Percentiles rank a stretch among this genome's conserved stretches.
phyloP scores from a whole-genome alignment of 1,140 invertebrate species.

The Drosophila sproati region DNA sequence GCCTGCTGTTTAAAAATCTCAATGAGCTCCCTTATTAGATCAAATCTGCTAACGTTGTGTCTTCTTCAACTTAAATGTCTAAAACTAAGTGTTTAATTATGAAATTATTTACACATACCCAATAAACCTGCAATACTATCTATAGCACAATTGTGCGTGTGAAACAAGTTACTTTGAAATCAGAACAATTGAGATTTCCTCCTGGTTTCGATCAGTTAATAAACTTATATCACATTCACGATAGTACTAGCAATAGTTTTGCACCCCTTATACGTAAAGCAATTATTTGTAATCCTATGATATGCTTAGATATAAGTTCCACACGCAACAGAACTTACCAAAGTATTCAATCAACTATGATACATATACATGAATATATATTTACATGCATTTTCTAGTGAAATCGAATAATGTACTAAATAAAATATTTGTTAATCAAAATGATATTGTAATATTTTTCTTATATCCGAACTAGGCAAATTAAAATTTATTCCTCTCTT shows the following conservation, averaged over 20 bases:
- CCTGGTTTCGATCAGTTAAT: neutral
- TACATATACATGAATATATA: slow-evolving; percentile 68
- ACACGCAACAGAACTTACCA: slow-evolving; percentile 58
- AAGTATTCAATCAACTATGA: slow-evolving; percentile 68
- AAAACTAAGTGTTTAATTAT: slow-evolving; percentile 41
- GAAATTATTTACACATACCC: slow-evolving; percentile 43
- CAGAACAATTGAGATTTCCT: neutral
- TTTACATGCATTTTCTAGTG: slow-evolving; percentile 83
- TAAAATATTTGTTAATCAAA: slow-evolving; percentile 49
- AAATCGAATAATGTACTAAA: slow-evolving; percentile 66
- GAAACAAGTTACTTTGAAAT: neutral
- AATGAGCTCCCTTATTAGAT: slow-evolving; percentile 66
- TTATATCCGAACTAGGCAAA: slow-evolving; percentile 2
- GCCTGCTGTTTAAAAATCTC: slow-evolving; percentile 31
- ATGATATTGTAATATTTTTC: neutral
- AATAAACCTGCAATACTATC: slow-evolving; percentile 14
- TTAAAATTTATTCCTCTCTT: neutral
- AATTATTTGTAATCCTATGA: slow-evolving; percentile 6
- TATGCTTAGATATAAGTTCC: slow-evolving; percentile 30
- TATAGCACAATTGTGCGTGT: neutral
- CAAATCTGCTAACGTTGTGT: slow-evolving; percentile 74
- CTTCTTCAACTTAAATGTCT: slow-evolving; percentile 52
- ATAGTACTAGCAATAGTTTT: neutral
- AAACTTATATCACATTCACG: neutral
- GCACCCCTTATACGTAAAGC: neutral